Conservation (phyloP, 1,140 invertebrate species). For the Piezodorus guildinii region DNA sequence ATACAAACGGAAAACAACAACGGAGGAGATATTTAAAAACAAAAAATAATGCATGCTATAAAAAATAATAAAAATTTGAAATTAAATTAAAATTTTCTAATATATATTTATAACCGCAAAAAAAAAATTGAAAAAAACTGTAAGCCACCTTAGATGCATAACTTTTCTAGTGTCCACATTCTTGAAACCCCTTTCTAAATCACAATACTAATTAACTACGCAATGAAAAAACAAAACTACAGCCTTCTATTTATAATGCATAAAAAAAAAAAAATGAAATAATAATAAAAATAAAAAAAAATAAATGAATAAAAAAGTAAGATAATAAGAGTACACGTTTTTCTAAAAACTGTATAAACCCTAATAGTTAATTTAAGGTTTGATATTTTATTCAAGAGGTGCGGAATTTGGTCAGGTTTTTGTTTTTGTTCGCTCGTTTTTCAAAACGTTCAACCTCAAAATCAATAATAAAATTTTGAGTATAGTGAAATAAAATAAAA, state of each 20-base stretch:
- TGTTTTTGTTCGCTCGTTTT: too few species aligned
- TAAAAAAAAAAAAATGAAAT: too few species aligned
- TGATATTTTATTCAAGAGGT: neutral
- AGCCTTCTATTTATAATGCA: too few species aligned
- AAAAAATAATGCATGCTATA: conserved; percentile 6
- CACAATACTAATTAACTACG: conserved; percentile 1
- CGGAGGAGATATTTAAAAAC: neutral
- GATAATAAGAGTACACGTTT: neutral
- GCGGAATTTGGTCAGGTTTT: neutral
- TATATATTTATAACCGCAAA: conserved; percentile 7
- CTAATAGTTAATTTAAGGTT: neutral
- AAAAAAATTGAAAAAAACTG: neutral
- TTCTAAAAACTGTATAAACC: neutral
- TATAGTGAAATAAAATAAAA: conserved; percentile 4
- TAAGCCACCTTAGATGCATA: conserved; percentile 12
- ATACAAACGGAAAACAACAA: neutral
- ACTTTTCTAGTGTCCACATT: conserved; percentile 19
- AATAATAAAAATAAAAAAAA: neutral
- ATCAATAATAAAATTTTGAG: conserved; percentile 2
- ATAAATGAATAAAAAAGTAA: neutral
- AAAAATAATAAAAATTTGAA: neutral
- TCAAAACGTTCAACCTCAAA: too few species aligned
- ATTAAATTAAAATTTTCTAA: neutral
- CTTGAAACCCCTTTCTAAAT: neutral
- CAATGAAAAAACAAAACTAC: conserved; percentile 10